phyloP scores from a whole-genome alignment of 2,888 invertebrate species.

The Psococerastis gibbosa region DNA sequence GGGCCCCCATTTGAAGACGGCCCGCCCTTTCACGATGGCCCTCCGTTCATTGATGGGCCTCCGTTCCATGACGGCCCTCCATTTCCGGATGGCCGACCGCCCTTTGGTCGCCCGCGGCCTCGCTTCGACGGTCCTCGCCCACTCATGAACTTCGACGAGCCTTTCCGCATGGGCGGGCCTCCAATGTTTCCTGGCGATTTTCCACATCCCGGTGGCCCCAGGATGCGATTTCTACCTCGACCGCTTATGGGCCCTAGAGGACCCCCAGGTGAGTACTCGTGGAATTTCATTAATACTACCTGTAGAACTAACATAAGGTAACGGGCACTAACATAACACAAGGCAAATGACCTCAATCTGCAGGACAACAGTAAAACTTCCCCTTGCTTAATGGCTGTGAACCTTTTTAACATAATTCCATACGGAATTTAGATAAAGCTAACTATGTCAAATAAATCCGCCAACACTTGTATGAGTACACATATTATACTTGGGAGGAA shows the following conservation, averaged over 20 bases:
- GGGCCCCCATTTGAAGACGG: not conserved
- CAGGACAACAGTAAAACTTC: too few relatives aligned
- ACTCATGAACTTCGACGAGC: slow-evolving; percentile 4
- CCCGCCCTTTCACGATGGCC: not conserved
- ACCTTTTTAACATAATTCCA: too few relatives aligned
- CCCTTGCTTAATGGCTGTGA: too few relatives aligned
- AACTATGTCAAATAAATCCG: too few relatives aligned
- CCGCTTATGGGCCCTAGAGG: slow-evolving; percentile 22
- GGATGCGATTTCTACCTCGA: slow-evolving; percentile 20
- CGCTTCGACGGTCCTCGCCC: slow-evolving; percentile 3
- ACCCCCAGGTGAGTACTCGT: too few relatives aligned
- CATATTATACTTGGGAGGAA: too few relatives aligned
- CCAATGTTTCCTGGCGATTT: not conserved
- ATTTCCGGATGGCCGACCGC: not conserved
- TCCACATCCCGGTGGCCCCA: not conserved
- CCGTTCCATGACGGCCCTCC: not conserved
- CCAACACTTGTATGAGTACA: too few relatives aligned
- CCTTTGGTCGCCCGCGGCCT: not conserved
- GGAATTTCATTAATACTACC: too few relatives aligned
- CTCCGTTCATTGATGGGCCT: not conserved
- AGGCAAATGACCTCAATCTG: too few relatives aligned
- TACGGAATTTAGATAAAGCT: too few relatives aligned
- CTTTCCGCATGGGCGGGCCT: not conserved
- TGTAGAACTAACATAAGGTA: too few relatives aligned
- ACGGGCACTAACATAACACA: too few relatives aligned